Conservation (phyloP, 2,113 vertebrate species). For the Lepus europaeus region DNA sequence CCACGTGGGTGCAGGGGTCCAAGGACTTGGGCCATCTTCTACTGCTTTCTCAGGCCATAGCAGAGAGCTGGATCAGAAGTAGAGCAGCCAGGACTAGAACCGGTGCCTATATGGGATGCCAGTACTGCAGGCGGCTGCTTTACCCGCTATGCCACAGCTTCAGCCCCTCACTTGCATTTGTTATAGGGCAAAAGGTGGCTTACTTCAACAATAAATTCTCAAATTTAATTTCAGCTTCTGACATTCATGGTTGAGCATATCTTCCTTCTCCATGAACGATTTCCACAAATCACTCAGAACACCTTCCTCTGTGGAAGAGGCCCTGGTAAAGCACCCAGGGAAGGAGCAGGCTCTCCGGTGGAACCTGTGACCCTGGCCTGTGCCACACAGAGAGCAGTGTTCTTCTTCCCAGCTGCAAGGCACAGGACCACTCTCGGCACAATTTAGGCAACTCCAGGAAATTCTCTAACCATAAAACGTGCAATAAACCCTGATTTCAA, state of each 20-base stretch:
- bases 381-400: no score
- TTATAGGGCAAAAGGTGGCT: slow-evolving; percentile 57
- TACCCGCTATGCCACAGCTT: no score
- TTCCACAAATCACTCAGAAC: slow-evolving; percentile 76
- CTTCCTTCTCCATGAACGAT: slow-evolving; percentile 65
- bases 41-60: no score
- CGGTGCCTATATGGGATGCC: no score
- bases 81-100: no score
- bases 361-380: not conserved
- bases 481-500: not conserved
- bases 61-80: no score
- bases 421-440: not conserved
- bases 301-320: slow-evolving; percentile 27
- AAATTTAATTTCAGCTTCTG: slow-evolving; percentile 80
- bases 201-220: slow-evolving; percentile 70
- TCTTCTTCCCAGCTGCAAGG: not conserved
- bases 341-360: not conserved
- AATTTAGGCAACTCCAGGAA: not conserved
- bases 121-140: no score
- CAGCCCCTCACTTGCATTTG: slow-evolving; percentile 50
- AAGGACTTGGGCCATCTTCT: no score
- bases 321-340: not conserved
- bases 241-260: slow-evolving; percentile 60
- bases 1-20: no score
- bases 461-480: not conserved